Percentiles rank a stretch among this genome's conserved stretches.
Evolutionary conservation across 1,140 invertebrate genomes (phyloP).

Genomic region (Lepidurus arcticus): DNA sequence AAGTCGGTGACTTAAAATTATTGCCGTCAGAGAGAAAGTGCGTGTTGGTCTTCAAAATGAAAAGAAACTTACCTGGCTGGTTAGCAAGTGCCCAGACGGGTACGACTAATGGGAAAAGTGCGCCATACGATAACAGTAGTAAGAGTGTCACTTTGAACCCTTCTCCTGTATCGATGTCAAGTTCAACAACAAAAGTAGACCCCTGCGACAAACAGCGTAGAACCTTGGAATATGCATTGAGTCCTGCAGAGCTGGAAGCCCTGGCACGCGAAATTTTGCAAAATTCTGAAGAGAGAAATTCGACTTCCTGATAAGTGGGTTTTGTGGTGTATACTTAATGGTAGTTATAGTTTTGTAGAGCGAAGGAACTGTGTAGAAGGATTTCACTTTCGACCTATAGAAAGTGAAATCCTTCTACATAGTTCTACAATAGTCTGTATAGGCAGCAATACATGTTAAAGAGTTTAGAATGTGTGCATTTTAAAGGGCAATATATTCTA

Average conservation of each 20-base stretch:
- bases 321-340: background rate
- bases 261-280: constrained; percentile 28
- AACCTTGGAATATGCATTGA: constrained; percentile 33
- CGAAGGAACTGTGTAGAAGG: no score
- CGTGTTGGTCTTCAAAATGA: background rate
- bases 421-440: no score
- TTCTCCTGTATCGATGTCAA: background rate
- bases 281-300: background rate
- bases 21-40: background rate
- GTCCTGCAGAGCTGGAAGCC: constrained; percentile 31
- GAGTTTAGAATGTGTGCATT: no score
- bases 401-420: no score
- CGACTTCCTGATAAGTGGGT: background rate
- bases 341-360: no score
- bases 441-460: no score
- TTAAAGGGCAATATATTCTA: no score
- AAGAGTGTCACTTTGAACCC: constrained; percentile 41
- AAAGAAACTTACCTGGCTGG: constrained; percentile 32
- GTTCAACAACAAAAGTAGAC: background rate
- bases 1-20: background rate
- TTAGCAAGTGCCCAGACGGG: constrained; percentile 34
- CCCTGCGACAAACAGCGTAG: background rate
- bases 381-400: no score
- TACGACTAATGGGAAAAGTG: constrained; percentile 32
- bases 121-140: constrained; percentile 30